Base-by-base conservation (phyloP, 2,113 vertebrate species). In the Halcyon senegalensis region DNA sequence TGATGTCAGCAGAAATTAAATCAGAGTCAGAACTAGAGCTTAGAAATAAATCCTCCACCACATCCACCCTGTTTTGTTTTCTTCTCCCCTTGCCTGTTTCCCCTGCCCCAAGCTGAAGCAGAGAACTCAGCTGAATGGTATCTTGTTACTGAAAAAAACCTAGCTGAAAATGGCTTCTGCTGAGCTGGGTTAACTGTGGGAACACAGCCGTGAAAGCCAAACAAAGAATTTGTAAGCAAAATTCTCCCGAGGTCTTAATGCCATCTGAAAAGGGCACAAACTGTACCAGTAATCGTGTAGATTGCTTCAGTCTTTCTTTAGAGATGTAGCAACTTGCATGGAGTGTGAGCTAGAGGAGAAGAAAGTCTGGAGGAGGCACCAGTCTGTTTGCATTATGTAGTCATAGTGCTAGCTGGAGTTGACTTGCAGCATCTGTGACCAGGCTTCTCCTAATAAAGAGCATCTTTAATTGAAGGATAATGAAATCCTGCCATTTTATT, bases 381-480 rank as follows among this genome's bases (percentile, higher is more conserved):
- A 92, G 83, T 79, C 90, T 97, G 94, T 94, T 95, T 92, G 73
- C 39, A n/a, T 66, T 58, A 79, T 88, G 73, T 68, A 93, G 73
- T 94, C 90, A 90, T 74, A 84, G 27, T 44, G 62, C 77, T 95
- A 93, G 84, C 84, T 92, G 77, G 51, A 89, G 69, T 73, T 95
- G 78, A 91, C 84, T 94, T 87, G 84, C 33, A 87, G 88, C 90
- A 96, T 96, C 90, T 94, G 83, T 92, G 94, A 93, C 89, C 66
- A 91, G 59, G 43, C 69, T 95, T 94, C 79, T 95, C 46, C 30
- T 93, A 89, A 93, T 90, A 89, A 77, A 88, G 39, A 68, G 9
- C 10, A 25, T 89, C 37, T 95, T 78, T 76, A 92, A 67, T 41
- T 84, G 27, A 60, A 84, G 51, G 62, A 79, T 78, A 90, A 87